phyloP scores from a whole-genome alignment of 2,113 vertebrate species.

The Rhadina sibilatrix region DNA sequence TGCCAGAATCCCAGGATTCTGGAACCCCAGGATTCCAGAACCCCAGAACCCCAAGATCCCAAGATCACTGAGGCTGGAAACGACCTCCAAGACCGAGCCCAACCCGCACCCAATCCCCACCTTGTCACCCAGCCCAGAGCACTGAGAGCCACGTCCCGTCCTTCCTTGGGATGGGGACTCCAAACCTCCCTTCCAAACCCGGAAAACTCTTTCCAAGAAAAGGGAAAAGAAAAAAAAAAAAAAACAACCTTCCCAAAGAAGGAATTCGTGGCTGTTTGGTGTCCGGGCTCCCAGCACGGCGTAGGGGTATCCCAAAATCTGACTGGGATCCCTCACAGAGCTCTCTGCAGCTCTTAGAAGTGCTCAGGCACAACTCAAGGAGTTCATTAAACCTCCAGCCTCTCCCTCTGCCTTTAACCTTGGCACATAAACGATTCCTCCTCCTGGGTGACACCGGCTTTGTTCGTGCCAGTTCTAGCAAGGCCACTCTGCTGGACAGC shows the following conservation, averaged over 20 bases:
- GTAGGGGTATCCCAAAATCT: background rate
- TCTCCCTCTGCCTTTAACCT: background rate
- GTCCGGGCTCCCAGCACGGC: background rate
- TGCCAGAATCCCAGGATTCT: too few relatives aligned
- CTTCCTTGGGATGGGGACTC: too few relatives aligned
- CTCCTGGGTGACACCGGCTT: background rate
- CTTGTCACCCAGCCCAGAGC: background rate
- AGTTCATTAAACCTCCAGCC: background rate
- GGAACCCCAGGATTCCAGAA: too few relatives aligned
- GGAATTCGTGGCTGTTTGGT: rapidly evolving
- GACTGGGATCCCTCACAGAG: background rate
- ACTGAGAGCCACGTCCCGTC: rapidly evolving
- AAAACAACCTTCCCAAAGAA: background rate
- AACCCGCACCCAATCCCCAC: background rate
- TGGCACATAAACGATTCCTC: background rate
- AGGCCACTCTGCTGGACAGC: background rate
- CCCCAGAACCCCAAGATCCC: background rate
- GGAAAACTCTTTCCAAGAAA: background rate
- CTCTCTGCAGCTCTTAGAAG: background rate
- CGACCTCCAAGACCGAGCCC: too few relatives aligned
- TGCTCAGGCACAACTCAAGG: rapidly evolving
- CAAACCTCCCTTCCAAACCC: background rate
- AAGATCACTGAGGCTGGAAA: background rate
- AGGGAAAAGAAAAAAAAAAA: too few relatives aligned
- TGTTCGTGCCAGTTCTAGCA: background rate